A percentile compares a stretch with the other conserved stretches of the same genome.
phyloP scores from a whole-genome alignment of 2,113 vertebrate species.

The Labrus mixtus region DNA sequence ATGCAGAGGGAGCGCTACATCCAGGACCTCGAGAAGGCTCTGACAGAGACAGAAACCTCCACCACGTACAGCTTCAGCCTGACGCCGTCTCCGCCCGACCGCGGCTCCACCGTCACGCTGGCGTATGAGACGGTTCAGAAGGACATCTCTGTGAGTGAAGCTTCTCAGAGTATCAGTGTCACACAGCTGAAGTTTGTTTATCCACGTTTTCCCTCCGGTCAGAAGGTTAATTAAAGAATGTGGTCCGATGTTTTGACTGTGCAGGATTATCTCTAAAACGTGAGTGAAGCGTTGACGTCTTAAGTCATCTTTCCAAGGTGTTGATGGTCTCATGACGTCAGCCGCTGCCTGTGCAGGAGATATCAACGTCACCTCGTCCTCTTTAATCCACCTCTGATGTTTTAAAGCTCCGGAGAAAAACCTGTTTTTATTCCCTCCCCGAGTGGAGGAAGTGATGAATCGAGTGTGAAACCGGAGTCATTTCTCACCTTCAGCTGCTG shows the following conservation, averaged over 20 bases:
- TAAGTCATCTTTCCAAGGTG: not conserved
- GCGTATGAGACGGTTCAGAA: slow-evolving; percentile 91
- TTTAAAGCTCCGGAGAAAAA: slow-evolving; percentile 3
- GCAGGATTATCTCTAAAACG: not conserved
- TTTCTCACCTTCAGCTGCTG: not conserved
- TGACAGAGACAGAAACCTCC: slow-evolving; percentile 74
- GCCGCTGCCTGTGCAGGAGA: not conserved
- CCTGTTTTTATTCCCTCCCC: not conserved
- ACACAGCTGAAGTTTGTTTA: slow-evolving; percentile 5
- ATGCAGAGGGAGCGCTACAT: slow-evolving; percentile 89
- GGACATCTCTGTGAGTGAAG: slow-evolving; percentile 87
- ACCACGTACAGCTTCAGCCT: slow-evolving; percentile 86
- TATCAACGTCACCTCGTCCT: not conserved
- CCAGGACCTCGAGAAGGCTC: slow-evolving; percentile 87
- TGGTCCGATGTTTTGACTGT: not conserved
- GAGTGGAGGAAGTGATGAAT: slow-evolving; percentile 9
- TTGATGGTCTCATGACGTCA: slow-evolving; percentile 10
- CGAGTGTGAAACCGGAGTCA: not conserved
- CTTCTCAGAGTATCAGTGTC: no score
- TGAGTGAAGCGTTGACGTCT: not conserved
- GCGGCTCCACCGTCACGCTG: slow-evolving; percentile 75
- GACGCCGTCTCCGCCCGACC: slow-evolving; percentile 63
- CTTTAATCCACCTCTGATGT: not conserved
- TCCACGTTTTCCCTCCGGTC: not conserved
- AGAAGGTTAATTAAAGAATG: not conserved